These are phyloP conservation scores for Ophion slaviceki DNA, from an alignment of 2,888 invertebrate species.

Conservation along the genomic window DNA sequence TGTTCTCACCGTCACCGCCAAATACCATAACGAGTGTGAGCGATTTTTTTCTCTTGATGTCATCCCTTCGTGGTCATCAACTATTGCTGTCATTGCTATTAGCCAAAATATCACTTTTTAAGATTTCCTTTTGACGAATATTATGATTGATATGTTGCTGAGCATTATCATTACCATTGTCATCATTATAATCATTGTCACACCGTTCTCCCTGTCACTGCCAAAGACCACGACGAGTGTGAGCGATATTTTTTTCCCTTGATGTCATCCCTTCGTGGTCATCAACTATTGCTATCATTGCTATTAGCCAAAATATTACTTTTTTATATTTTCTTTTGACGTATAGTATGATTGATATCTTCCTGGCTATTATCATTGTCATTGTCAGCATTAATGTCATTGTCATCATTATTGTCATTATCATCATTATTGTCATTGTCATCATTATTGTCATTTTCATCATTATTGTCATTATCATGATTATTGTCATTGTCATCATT, in stretches of 20 bases:
- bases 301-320: too few relatives aligned
- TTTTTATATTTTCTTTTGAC: too few relatives aligned
- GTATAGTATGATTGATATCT: too few relatives aligned
- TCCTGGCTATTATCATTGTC: neutral
- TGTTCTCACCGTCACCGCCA: conserved; percentile 98
- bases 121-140: neutral
- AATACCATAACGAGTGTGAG: conserved; percentile 99
- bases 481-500: too few relatives aligned
- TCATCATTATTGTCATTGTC: too few relatives aligned
- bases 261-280: too few relatives aligned
- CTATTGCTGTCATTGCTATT: neutral
- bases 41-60: conserved; percentile 74
- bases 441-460: too few relatives aligned
- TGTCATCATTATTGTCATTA: neutral
- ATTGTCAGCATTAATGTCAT: neutral
- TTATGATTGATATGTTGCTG: neutral
- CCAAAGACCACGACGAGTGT: too few relatives aligned
- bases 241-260: too few relatives aligned
- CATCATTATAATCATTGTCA: neutral
- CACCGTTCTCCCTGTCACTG: too few relatives aligned
- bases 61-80: neutral
- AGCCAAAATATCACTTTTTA: neutral
- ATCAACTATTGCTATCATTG: too few relatives aligned
- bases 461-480: too few relatives aligned
- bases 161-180: neutral